Base-by-base conservation (phyloP, 2,797 vertebrate species). In the Micrastur ruficollis region DNA sequence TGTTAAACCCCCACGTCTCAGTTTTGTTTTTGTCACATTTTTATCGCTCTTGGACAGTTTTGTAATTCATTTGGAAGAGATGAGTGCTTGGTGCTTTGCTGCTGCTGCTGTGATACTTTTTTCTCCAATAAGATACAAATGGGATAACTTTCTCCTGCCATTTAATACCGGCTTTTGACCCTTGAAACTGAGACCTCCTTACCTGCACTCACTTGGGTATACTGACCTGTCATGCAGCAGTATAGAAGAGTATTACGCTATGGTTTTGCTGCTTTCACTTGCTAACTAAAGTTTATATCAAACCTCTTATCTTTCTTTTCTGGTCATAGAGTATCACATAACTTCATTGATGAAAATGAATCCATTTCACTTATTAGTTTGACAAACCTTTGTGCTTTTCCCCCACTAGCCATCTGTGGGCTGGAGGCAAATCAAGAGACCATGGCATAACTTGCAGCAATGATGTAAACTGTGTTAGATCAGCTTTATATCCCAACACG, bases 271-370 rank as follows among this genome's bases (percentile, higher is more conserved):
- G 32, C 12, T 59, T 16, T 80, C 75, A 31, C 27, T 52, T 74
- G 29, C 27, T 78, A 49, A 40, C 11, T 58, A 32, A 89, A 67
- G 16, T 53, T 90, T 16, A 6, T 53, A 22, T 86, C 8, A 71
- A 56, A 40, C 53, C 19, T 21, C 22, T 29, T 61, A 2, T 4
- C 8, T 36, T 49, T 53, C 62, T 62, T 71, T 32, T 27, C 50
- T 73, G n/a, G 6, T 61, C 16, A 2, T 47, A 36, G 58, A 34
- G 17, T 68, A 14, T 81, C 0, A 0, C 14, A 2, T 59, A 55
- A 49, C 38, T 89, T 68, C 21, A 47, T 9, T 70, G 65, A 61
- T 61, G 14, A 55, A 87, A 61, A 65, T 19, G 1, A 50, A 81
- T 81, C 34, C 1, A 8, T 84, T 83, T 81, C 4, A 14, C 9